A percentile compares a stretch with the other conserved stretches of the same genome.
Evolutionary conservation across 2,113 vertebrate genomes (phyloP).

Genomic region (Astur gentilis): DNA sequence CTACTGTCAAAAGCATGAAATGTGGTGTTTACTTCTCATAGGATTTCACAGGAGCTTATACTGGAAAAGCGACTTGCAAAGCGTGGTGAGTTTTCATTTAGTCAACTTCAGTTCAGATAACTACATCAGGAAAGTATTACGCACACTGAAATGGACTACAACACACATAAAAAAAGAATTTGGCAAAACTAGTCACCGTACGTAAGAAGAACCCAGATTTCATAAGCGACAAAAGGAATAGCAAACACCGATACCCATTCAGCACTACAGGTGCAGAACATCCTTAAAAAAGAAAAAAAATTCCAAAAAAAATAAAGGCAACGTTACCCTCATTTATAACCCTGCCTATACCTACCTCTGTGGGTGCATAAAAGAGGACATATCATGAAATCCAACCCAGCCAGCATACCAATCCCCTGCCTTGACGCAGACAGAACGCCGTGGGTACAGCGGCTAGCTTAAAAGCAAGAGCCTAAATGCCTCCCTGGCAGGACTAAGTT

Average conservation of each 20-base stretch:
- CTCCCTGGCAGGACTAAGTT: not conserved
- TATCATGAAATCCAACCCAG: not conserved
- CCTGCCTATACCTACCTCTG: not conserved
- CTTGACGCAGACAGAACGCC: fast-evolving
- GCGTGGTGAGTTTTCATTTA: not conserved
- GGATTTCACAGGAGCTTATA: not conserved
- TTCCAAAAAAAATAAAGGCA: fast-evolving
- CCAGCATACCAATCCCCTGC: fast-evolving
- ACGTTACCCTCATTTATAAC: fast-evolving
- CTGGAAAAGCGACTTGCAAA: not conserved
- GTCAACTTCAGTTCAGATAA: not conserved
- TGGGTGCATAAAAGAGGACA: fast-evolving
- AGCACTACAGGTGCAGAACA: not conserved
- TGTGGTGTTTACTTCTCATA: not conserved
- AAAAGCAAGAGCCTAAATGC: not conserved
- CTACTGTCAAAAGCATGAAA: not conserved
- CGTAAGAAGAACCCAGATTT: not conserved
- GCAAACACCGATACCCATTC: not conserved
- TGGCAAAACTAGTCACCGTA: not conserved
- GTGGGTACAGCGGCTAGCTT: fast-evolving
- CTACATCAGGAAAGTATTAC: not conserved
- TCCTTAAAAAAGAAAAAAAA: no score
- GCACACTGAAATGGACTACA: not conserved
- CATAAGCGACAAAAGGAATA: fast-evolving
- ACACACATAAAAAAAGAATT: not conserved